Evolutionary conservation across 1,140 invertebrate genomes (phyloP), one percentile per base, ranked within the genome.

Genomic region (Meloidogyne exigua): DNA sequence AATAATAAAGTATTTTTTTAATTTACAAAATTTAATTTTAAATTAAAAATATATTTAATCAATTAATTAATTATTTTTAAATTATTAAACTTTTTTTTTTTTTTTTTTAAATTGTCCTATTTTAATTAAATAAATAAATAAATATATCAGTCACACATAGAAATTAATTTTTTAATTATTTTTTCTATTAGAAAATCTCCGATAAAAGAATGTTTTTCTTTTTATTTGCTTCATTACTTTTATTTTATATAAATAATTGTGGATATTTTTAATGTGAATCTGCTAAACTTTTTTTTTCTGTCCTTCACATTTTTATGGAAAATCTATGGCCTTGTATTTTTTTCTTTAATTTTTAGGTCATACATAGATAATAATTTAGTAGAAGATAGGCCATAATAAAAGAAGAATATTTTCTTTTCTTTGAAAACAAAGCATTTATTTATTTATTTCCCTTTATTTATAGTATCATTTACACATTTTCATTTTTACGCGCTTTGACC

Each of bases 221-320:
- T 57, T 57, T 57, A n/a, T 57, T 57, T n/a, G 49, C 49, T 57
- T 57, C 18, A 57, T 57, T n/a, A 57, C 49, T 57, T 57, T 57
- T 57, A 57, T 57, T 32, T n/a, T n/a, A 32, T 2, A 3, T 57
- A 57, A 5, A n/a, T 57, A 57, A 57, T 57, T 57, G 18, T 57
- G 49, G 7, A n/a, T 18, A 57, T 57, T 57, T 39, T 39, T 57
- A n/a, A 57, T 57, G 49, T 57, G 49, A 57, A 57, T 57, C 49
- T 57, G 49, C 49, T 57, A 57, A 18, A 57, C 49, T 57, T 57
- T 57, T 57, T 57, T 39, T 10, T 0, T 18, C 42, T 44, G 2
- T 42, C 15, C 44, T 49, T 49, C 15, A 49, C 44, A 49, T 49
- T 49, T 49, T 42, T 42, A 10, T 49, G 44, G 13, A 18, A 18